Conservation (phyloP, 2,797 vertebrate genomes). For the Anabacerthia variegaticeps region DNA sequence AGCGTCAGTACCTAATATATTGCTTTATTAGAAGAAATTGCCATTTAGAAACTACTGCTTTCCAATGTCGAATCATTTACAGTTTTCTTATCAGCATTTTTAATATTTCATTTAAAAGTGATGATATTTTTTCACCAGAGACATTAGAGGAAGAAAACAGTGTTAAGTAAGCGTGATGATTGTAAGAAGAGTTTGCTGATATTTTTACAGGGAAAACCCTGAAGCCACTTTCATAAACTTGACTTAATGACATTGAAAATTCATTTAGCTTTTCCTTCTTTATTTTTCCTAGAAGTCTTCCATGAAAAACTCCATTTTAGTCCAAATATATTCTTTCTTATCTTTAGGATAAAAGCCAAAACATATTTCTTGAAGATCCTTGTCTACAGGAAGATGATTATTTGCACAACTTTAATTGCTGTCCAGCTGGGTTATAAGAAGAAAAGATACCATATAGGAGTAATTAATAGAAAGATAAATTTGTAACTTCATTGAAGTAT, state of each 20-base stretch:
- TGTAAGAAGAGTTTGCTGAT: slow-evolving; percentile 50
- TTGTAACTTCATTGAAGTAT: slow-evolving; percentile 63
- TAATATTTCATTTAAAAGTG: slow-evolving; percentile 39
- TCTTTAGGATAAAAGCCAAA: slow-evolving; percentile 63
- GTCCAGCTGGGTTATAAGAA: slow-evolving; percentile 51
- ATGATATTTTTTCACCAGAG: slow-evolving; percentile 24
- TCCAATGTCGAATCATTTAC: neutral
- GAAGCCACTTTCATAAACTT: slow-evolving; percentile 71
- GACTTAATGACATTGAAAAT: slow-evolving; percentile 71
- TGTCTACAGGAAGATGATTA: slow-evolving; percentile 57
- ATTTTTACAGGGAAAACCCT: slow-evolving; percentile 72
- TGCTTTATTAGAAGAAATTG: neutral
- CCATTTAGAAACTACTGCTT: neutral
- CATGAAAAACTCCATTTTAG: slow-evolving; percentile 78
- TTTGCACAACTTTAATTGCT: slow-evolving; percentile 72
- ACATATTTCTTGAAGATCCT: slow-evolving; percentile 60
- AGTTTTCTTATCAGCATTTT: neutral
- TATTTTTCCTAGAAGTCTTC: slow-evolving; percentile 73
- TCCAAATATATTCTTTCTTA: slow-evolving; percentile 60
- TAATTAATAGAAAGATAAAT: slow-evolving; percentile 76
- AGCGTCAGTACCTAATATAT: neutral
- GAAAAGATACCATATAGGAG: slow-evolving; percentile 47
- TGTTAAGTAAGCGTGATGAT: slow-evolving; percentile 50
- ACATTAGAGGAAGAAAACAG: neutral
- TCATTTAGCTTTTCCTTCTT: slow-evolving; percentile 70